Evolutionary conservation across 2,797 vertebrate genomes (phyloP).

Genomic region (Morelia viridis): DNA sequence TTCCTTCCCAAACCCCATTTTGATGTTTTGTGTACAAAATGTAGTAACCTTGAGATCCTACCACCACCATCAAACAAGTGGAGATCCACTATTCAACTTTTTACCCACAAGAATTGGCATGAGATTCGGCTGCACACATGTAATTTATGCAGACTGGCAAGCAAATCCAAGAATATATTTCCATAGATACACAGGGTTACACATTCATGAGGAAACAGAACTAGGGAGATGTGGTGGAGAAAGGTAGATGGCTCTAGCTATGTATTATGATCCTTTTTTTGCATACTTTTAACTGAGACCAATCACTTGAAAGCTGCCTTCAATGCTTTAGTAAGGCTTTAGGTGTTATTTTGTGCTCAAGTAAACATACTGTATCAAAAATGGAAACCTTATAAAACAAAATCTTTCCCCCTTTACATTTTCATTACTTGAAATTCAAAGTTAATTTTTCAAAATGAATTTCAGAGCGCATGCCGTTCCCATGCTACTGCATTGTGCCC

Average conservation of each 20-base stretch:
- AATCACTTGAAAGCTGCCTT: conserved; percentile 23
- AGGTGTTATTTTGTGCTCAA: conserved; percentile 43
- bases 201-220: neutral
- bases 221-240: neutral
- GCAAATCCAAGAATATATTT: neutral
- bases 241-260: neutral
- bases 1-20: neutral
- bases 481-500: conserved; percentile 65
- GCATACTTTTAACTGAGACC: neutral
- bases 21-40: neutral
- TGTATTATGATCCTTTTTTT: neutral
- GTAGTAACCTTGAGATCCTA: neutral
- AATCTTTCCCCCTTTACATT: conserved; percentile 31
- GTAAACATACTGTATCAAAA: conserved; percentile 38
- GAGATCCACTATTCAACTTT: neutral
- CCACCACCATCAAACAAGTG: neutral
- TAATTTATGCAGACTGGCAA: neutral
- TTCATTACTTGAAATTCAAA: conserved; percentile 19
- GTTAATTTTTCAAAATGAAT: conserved; percentile 57
- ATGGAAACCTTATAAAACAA: conserved; percentile 46
- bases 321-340: conserved; percentile 38
- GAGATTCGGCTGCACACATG: neutral
- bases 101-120: neutral
- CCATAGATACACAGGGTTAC: neutral
- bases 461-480: conserved; percentile 58